Evolutionary conservation across 1,140 invertebrate species (phyloP).

Genomic region (Solen grandis): DNA sequence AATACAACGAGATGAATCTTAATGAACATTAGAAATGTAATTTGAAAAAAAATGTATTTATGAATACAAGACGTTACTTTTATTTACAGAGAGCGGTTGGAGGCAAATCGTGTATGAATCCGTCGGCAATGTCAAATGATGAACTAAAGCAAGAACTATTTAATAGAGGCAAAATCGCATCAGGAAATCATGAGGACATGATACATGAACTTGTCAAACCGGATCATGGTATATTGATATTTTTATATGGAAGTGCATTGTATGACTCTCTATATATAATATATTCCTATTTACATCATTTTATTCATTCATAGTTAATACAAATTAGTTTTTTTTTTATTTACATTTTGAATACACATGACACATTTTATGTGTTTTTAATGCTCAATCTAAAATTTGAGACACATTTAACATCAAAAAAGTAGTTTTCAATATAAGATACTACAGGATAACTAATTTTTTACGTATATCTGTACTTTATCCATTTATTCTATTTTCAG

Average conservation of each 20-base stretch:
- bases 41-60: background rate
- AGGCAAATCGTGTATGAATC: slow-evolving; percentile 61
- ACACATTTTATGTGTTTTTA: no score
- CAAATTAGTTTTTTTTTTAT: no score
- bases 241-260: no score
- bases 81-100: slow-evolving; percentile 46
- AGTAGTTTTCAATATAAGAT: no score
- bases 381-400: no score
- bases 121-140: slow-evolving; percentile 60
- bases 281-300: no score
- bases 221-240: slow-evolving; percentile 51
- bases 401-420: no score
- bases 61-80: background rate
- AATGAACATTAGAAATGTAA: background rate
- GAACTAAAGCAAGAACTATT: slow-evolving; percentile 49
- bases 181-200: slow-evolving; percentile 39
- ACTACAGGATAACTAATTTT: no score
- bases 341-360: no score
- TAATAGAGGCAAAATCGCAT: slow-evolving; percentile 36
- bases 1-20: background rate
- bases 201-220: slow-evolving; percentile 34
- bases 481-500: slow-evolving; percentile 31
- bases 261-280: no score
- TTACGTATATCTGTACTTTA: no score
- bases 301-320: no score